A percentile compares a stretch with the other conserved stretches of the same genome.
phyloP scores from a whole-genome alignment of 37 sponge, comb jelly and placozoan species.

The Spongilla lacustris region DNA sequence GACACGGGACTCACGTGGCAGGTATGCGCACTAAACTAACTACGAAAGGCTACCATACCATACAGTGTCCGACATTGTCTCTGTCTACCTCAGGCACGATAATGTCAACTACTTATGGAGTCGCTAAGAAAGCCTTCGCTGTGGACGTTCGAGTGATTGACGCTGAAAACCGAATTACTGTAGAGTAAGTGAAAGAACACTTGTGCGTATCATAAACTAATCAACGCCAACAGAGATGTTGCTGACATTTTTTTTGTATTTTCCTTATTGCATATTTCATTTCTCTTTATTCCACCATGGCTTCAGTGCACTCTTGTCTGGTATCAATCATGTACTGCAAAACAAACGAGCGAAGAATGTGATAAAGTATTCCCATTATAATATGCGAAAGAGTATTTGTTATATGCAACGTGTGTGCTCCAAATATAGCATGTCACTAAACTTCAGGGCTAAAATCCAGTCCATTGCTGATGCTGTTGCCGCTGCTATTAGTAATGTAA shows the following conservation, averaged over 20 bases:
- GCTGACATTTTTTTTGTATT: not conserved
- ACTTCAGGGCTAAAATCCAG: not conserved
- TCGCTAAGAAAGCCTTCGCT: conserved; percentile 1
- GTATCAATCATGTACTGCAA: not conserved
- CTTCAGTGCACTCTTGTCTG: not conserved
- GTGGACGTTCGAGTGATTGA: conserved; percentile 1
- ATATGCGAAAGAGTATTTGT: not conserved
- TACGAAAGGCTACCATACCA: not conserved
- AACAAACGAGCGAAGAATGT: not conserved
- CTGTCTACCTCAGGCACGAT: not conserved
- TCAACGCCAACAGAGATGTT: not conserved
- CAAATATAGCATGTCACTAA: not conserved
- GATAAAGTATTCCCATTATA: not conserved
- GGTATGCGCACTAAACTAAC: not conserved
- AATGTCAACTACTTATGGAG: not conserved
- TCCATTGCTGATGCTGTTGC: not conserved
- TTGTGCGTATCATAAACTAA: not conserved
- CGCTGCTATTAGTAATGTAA: not conserved
- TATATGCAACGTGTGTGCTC: not conserved
- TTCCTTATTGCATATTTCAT: not conserved
- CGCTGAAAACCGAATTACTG: not conserved
- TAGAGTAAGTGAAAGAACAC: conserved; percentile 1
- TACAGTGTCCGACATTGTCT: not conserved
- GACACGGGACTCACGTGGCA: conserved; percentile 1
- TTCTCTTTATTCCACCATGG: not conserved